A percentile compares a stretch with the other conserved stretches of the same genome.
These are phyloP conservation scores for Glomeris marginata DNA, from an alignment of 2,888 invertebrate genomes.

Conservation along the genomic window DNA sequence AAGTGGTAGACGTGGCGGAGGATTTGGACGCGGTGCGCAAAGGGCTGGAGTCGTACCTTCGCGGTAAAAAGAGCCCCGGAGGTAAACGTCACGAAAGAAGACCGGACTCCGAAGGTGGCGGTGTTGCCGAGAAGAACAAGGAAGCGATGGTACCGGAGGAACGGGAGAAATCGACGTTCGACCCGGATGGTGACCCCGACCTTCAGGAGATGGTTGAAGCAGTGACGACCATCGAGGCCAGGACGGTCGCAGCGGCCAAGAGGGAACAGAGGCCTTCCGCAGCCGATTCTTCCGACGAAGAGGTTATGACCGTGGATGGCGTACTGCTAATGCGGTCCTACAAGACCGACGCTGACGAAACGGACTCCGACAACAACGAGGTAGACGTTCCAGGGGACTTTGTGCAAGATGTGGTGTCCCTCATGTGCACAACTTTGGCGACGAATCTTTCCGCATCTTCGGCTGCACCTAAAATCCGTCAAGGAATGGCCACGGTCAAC, in stretches of 20 bases:
- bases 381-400: not conserved
- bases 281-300: not conserved
- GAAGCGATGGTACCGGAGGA: not conserved
- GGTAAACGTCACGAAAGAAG: not conserved
- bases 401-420: conserved; percentile 1
- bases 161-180: not conserved
- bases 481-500: not conserved
- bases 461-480: not conserved
- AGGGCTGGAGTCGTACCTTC: conserved; percentile 6
- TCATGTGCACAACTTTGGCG: conserved; percentile 1
- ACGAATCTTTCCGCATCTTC: not conserved
- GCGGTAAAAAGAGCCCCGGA: not conserved
- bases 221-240: no score
- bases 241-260: no score
- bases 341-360: conserved; percentile 7
- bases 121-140: not conserved
- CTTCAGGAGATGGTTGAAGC: no score
- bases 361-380: conserved; percentile 2
- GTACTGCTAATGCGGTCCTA: conserved; percentile 9
- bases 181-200: no score
- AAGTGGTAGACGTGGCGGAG: not conserved
- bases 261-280: not conserved
- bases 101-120: not conserved
- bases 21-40: conserved; percentile 3
- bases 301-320: conserved; percentile 10